A percentile compares a stretch with the other conserved stretches of the same genome.
Conservation (phyloP, 30 jellyfish, hydroid and myxozoan species). For the Hydractinia symbiolongicarpus region DNA sequence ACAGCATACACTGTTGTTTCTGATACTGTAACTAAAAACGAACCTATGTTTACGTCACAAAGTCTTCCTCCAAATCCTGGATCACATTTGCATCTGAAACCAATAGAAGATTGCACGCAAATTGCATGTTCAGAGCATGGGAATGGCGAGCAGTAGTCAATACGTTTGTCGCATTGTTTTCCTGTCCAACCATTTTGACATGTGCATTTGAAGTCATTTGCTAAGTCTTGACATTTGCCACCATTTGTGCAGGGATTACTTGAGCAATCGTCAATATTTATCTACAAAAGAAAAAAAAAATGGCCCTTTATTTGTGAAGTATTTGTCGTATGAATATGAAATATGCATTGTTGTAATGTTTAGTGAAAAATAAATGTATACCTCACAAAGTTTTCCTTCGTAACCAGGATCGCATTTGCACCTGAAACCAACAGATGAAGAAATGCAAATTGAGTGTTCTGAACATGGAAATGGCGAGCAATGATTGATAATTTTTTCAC, state of each 20-base stretch:
- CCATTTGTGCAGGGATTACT: background rate
- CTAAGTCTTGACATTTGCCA: conserved; percentile 11
- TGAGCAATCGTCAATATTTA: background rate
- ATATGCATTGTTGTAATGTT: too few species aligned
- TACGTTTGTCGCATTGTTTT: background rate
- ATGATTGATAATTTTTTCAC: background rate
- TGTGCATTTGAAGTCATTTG: background rate
- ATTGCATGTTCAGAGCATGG: conserved; percentile 8
- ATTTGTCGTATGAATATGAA: too few species aligned
- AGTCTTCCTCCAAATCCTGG: background rate
- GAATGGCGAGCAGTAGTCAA: background rate
- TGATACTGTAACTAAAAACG: background rate
- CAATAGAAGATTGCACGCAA: background rate
- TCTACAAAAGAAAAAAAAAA: background rate
- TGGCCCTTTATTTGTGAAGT: too few species aligned
- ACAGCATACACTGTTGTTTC: too few species aligned
- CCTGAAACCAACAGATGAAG: background rate
- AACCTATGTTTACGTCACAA: background rate
- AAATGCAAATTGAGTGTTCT: background rate
- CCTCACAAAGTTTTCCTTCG: background rate
- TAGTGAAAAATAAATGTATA: too few species aligned
- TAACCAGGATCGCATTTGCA: conserved; percentile 21
- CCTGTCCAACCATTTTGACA: background rate
- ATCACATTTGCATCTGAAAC: conserved; percentile 4
- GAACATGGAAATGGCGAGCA: background rate